phyloP scores from a whole-genome alignment of 35 echinoderm and acorn worm species.

The Diadema setosum region DNA sequence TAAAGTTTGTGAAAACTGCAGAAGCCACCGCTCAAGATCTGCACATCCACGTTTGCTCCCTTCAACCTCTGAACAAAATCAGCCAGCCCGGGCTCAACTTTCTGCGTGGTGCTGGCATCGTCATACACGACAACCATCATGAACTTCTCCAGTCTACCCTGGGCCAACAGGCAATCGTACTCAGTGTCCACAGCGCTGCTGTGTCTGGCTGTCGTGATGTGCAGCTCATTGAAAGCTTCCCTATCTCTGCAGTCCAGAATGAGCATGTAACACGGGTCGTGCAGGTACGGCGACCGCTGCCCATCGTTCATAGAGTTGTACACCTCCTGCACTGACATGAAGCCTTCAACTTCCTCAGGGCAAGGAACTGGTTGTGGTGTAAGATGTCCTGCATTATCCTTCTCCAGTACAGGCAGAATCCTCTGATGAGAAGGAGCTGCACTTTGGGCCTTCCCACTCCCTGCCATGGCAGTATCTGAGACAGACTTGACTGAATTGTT shows the following conservation, averaged over 20 bases:
- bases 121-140: constrained; percentile 74
- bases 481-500: no score
- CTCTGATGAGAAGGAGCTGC: no score
- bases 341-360: constrained; percentile 17
- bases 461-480: no score
- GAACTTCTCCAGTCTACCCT: constrained; percentile 40
- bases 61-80: constrained; percentile 26
- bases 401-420: constrained; percentile 19
- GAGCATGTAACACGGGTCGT: constrained; percentile 62
- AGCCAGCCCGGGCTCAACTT: background rate
- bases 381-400: constrained; percentile 34
- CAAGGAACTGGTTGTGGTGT: constrained; percentile 2
- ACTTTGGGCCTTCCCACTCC: no score
- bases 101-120: constrained; percentile 17
- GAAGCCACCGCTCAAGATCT: constrained; percentile 66
- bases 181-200: constrained; percentile 73
- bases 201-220: constrained; percentile 76
- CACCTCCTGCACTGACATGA: constrained; percentile 52
- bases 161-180: constrained; percentile 47
- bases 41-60: constrained; percentile 21
- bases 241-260: constrained; percentile 67
- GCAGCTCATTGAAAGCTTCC: constrained; percentile 5
- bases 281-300: constrained; percentile 60
- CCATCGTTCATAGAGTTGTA: constrained; percentile 79
- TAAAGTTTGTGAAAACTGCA: constrained; percentile 23